Evolutionary conservation across 2,888 invertebrate genomes (phyloP).

Genomic region (Melanostoma mellinum): DNA sequence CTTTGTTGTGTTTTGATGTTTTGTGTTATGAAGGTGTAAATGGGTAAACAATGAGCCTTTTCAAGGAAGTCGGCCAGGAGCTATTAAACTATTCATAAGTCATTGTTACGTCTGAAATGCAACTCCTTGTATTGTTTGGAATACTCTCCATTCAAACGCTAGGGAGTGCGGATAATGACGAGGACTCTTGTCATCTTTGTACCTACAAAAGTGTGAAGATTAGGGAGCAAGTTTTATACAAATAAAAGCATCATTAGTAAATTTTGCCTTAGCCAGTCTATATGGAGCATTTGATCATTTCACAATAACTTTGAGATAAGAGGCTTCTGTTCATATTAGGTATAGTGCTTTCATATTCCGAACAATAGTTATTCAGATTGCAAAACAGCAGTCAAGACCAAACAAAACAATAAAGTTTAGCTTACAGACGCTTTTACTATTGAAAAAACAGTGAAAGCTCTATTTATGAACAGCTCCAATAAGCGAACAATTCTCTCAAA

Average conservation of each 20-base stretch:
- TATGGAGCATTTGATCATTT: too few species aligned
- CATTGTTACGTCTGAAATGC: conserved; percentile 54
- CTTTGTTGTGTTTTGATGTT: conserved; percentile 11
- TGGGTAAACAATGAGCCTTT: conserved; percentile 61
- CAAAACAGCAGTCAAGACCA: too few species aligned
- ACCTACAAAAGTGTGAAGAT: conserved; percentile 13
- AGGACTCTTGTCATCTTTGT: conserved; percentile 10
- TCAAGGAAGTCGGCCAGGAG: conserved; percentile 63
- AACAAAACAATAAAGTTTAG: too few species aligned
- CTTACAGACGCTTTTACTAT: too few species aligned
- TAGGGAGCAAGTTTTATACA: conserved; percentile 31
- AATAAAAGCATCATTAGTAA: conserved; percentile 8
- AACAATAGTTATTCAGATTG: too few species aligned
- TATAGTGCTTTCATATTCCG: too few species aligned
- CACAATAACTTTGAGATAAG: too few species aligned
- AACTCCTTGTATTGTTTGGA: conserved; percentile 43
- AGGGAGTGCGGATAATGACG: conserved; percentile 36
- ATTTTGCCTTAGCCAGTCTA: not conserved
- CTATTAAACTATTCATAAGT: conserved; percentile 65
- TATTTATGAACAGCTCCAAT: too few species aligned
- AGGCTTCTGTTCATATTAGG: too few species aligned
- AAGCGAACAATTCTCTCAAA: too few species aligned
- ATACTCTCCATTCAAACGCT: conserved; percentile 36
- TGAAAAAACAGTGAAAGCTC: too few species aligned
- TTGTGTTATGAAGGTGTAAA: conserved; percentile 51